Evolutionary conservation across 2,888 invertebrate genomes (phyloP), one percentile per base, ranked within the genome.

Genomic region (Morinoia aosen): DNA sequence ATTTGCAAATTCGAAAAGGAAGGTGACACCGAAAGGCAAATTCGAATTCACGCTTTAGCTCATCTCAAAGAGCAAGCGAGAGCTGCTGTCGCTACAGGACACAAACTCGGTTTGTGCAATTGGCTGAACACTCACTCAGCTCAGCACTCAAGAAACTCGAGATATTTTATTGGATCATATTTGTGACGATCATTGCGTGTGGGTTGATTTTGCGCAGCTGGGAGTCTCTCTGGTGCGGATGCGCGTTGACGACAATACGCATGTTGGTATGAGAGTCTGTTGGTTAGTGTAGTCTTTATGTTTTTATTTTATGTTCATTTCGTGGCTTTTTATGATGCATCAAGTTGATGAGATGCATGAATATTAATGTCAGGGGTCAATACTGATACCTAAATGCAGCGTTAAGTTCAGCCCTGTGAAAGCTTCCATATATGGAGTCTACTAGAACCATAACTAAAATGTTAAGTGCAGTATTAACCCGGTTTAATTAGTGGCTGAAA

Each of bases 101-200:
- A 33, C 25, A 0, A 33, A 76, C 25, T 76, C 25, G 25, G 16
- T 76, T 76, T 33, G 76, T 33, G 76, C 8, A 76, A 76, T 76
- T 76, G 76, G 25, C 76, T 76, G 76, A 33, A 19, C 8, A 76
- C 76, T 76, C 25, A 7, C 76, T 76, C 76, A 25, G 7, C 76
- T 76, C 25, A 76, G 90, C 90, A 90, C 90, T 90, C 90, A 40
- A 39, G 14, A 90, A 48, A 90, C 90, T 48, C 8, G 40, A 12
- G 48, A 39, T 48, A 90, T 90, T 90, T 90, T 90, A 90, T 90
- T 40, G 90, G 90, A 40, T 90, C 90, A 14, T 48, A 48, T 90
- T 90, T 90, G 76, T 76, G 12, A 25, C 25, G 25, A 76, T 76
- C 76, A 25, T 76, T 33, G 33, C 19, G 76, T 33, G 33, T 25